Base-by-base conservation (phyloP, 2,888 invertebrate species). In the Balanococcus diminutus region DNA sequence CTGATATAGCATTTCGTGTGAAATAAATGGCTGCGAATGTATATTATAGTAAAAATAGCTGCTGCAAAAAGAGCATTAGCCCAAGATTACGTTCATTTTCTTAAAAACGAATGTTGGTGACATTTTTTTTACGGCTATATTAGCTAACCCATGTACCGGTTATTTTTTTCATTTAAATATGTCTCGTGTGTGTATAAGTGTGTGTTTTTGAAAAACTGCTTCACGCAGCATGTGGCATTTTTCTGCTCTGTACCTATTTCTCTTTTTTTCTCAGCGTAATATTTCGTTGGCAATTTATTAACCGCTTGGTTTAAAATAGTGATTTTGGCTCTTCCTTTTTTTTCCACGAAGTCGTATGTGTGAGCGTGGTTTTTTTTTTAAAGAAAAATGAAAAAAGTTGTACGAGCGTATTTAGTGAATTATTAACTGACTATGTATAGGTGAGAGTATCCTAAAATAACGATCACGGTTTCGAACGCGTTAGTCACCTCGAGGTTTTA, bases 1-100 rank as follows among this genome's bases (percentile, higher is more conserved):
- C n/a, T 51, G 51, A 51, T 51, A 51, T 19, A 4, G 19, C 19
- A 8, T 51, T 51, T 51, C 51, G 51, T 51, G 51, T 51, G 28
- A 67, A 67, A 67, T 67, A 67, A 67, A 67, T 67, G 67, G 67
- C 31, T 28, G 19, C n/a, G 8, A 51, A 51, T 51, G 51, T 51
- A 19, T 51, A 51, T 51, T 51, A 51, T 51, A 51, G 67, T 28
- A 28, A 67, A 67, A 67, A 32, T 75, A 75, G 75, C 28, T 28
- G 14, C n/a, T n/a, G 75, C 1, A 8, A 75, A 67, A 67, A 75
- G 36, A 32, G 19, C 32, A 75, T 75, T 75, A 75, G 36, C 31
- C 75, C 32, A 75, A 75, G 75, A 75, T 75, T 75, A 32, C 75
- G 75, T 75, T 75, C 75, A 75, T 75, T 75, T 75, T 75, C 75